Evolutionary conservation across 2,797 vertebrate species (phyloP), one percentile per base, ranked within the genome.

Genomic region (Coregonus sp.): DNA sequence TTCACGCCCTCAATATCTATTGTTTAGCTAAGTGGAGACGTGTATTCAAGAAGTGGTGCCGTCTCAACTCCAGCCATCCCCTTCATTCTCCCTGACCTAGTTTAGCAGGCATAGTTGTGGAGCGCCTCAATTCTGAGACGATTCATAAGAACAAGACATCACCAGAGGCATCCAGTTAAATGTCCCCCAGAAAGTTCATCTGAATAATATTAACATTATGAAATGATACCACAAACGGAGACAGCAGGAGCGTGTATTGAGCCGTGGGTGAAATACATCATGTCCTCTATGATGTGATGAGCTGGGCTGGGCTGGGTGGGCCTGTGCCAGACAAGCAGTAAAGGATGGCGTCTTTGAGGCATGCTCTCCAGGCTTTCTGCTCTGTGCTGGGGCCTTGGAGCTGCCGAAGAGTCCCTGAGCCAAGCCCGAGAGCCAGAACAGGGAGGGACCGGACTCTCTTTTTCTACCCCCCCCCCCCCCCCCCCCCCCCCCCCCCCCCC

Each of bases 331-430:
- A 85, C 82, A 80, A 76, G 87, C 83, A 86, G 86, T 89, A 88
- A 91, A 90, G 74, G 82, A 86, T 89, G 91, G 88, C 90, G 88
- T 92, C 90, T 88, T 80, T 77, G 80, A 87, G 91, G 83, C 81
- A 81, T 89, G 88, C 81, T 52, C 73, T 31, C 73, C 74, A n/a
- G 68, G 20, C 73, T 50, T 47, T 47, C 40, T 11, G 9, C 59
- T 16, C 25, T 20, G 14, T 33, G 69, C 74, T 70, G 76, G 83
- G 79, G 78, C 80, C 87, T 80, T 89, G 86, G 83, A 88, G 84
- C 87, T 77, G 78, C 59, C 29, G 77, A 18, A 78, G 73, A 81
- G 63, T 80, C 33, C 0, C 78, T 5, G 76, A 86, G 86, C 90
- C 90, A 92, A 90, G 82, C 77, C 71, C 69, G 76, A 81, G 35